These are phyloP conservation scores for Lysiphlebus fabarum DNA, from an alignment of 1,140 invertebrate genomes.

Conservation along the genomic window DNA sequence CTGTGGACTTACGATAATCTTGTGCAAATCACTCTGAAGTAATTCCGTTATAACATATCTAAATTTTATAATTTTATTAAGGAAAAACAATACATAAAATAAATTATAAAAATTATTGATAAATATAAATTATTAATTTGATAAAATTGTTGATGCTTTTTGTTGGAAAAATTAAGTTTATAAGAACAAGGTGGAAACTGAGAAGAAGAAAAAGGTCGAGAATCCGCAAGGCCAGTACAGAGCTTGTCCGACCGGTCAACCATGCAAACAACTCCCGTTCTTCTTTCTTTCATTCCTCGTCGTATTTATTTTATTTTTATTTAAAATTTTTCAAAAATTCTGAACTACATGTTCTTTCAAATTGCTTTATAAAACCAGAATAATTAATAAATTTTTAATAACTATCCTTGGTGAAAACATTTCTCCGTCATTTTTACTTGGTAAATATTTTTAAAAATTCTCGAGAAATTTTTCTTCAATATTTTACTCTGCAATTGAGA, in stretches of 20 bases:
- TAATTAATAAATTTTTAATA: too few relatives aligned
- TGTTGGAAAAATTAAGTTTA: conserved; percentile 22
- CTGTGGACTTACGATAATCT: conserved; percentile 99
- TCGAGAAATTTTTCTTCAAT: too few relatives aligned
- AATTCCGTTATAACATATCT: conserved; percentile 99
- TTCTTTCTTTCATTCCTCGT: not conserved
- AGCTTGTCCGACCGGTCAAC: conserved; percentile 38
- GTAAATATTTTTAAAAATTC: too few relatives aligned
- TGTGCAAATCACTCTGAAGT: conserved; percentile 98
- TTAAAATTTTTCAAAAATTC: not conserved
- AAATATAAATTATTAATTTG: too few relatives aligned
- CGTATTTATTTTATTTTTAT: not conserved
- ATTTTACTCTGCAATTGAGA: too few relatives aligned
- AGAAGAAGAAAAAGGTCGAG: conserved; percentile 34
- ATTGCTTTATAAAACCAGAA: too few relatives aligned
- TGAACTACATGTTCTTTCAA: not conserved
- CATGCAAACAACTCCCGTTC: conserved; percentile 28
- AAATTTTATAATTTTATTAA: conserved; percentile 55
- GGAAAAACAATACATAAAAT: conserved; percentile 46
- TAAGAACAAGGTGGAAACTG: conserved; percentile 8
- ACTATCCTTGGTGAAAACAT: too few relatives aligned
- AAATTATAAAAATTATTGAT: not conserved
- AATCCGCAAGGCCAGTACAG: conserved; percentile 35
- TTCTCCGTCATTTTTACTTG: too few relatives aligned
- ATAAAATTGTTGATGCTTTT: conserved; percentile 16